Base-by-base conservation (phyloP, 1,140 invertebrate species). In the Choristoneura fumiferana region DNA sequence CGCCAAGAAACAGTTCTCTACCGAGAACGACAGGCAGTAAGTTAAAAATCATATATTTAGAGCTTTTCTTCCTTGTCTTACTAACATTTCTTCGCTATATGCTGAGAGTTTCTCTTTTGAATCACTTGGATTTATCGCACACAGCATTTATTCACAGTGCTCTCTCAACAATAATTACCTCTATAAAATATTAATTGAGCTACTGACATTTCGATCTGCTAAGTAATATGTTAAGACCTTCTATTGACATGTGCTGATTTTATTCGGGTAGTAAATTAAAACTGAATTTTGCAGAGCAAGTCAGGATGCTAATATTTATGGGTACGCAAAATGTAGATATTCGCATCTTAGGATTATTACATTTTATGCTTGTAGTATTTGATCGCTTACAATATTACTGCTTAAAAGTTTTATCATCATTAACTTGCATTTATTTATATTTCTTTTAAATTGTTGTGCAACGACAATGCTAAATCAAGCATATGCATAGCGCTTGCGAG, bases 1-100 rank as follows among this genome's bases (percentile, higher is more conserved):
- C 0, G 92, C 94, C 0, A 93, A 94, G 76, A 93, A 95, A 65
- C 93, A 94, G 63, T 96, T 96, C 76, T 94, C 94, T 1, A 92
- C 93, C 53, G 93, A 94, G 67, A 91, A 91, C 43, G 93, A 94
- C 60, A 92, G 91, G 87, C 91, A 91, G 91, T 92, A 86, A 91
- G 89, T 81, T 39, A 33, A n/a, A n/a, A 3, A 15, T 57, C 58
- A 54, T 22, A 29, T 49, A 18, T 38, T 12, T 8, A 40, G 14
- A 22, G 8, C 17, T 61, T 61, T 9, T 39, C 8, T 55, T 35
- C 2, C 12, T 62, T 57, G 54, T 15, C 37, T 38, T 12, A 4
- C 0, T 58, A 9, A 10, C 22, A 22, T 38, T 52, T 29, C 35
- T 49, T 14, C 35, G 5, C 12, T 49, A 29, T 49, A 33, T 6